Evolutionary conservation across 2,797 vertebrate species (phyloP), one percentile per base, ranked within the genome.

Genomic region (Sebastiscus albofasciatus): DNA sequence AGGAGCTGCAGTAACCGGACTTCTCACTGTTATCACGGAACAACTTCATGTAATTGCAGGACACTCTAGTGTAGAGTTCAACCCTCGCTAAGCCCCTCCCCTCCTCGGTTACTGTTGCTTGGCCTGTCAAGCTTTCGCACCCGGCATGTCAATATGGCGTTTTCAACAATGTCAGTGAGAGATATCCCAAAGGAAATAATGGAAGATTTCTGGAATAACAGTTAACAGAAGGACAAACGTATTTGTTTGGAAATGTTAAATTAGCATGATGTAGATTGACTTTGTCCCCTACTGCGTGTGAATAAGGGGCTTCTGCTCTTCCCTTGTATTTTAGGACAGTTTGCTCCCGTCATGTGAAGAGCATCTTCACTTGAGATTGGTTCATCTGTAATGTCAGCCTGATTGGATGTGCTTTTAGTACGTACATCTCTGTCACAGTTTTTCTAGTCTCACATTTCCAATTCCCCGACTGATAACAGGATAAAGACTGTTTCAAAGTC

Each of bases 221-320:
- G 39, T 0, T 24, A 24, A 24, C 24, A 24, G 39, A 39, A 39
- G 39, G 39, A 39, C 39, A 39, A 39, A 39, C 39, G 14, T 0
- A 39, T 39, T 39, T 39, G 13, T 39, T 39, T 39, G 39, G 39
- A 39, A 83, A 82, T 77, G 83, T 83, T 86, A 80, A 80, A 85
- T 84, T 80, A 83, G 62, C 81, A 39, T 84, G 54, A 55, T 80
- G 82, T 52, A 72, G 80, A 80, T 67, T 65, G 27, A 34, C 31
- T 33, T 7, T 8, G 29, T 58, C 36, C 26, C 58, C 62, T 49
- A 67, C 61, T 89, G 79, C 73, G 88, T 88, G 39, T 77, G 14
- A 89, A 88, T 76, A n/a, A 81, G 29, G 14, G 46, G 12, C 66
- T 89, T 84, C 62, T 67, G 58, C n/a, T 67, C 52, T 39, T 67